phyloP scores from a whole-genome alignment of 2,797 vertebrate species.

The Sebastes baramenuke region DNA sequence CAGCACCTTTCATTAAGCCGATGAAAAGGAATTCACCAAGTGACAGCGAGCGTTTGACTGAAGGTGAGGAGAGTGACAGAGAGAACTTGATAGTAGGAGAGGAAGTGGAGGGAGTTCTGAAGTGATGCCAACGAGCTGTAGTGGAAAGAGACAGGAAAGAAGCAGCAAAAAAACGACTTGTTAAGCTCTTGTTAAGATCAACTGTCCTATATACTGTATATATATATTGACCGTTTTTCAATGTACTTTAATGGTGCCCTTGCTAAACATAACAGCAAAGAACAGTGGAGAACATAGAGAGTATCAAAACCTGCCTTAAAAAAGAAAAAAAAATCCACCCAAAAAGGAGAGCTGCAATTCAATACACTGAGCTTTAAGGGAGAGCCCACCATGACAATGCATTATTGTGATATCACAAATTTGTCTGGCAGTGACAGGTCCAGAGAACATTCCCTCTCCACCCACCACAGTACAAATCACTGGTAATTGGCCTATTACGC shows the following conservation, averaged over 20 bases:
- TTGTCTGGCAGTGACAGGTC: constrained; percentile 82
- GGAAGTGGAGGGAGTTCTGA: constrained; percentile 20
- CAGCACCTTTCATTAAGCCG: constrained; percentile 12
- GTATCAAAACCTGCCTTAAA: constrained; percentile 14
- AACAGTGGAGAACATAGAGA: background rate
- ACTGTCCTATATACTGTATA: background rate
- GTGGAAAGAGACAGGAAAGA: constrained; percentile 1
- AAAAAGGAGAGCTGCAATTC: constrained; percentile 61
- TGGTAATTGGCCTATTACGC: constrained; percentile 86
- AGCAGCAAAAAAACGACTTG: background rate
- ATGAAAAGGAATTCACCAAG: constrained; percentile 4
- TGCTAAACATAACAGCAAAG: background rate
- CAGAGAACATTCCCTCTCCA: constrained; percentile 67
- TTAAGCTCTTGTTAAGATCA: background rate
- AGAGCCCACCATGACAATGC: constrained; percentile 72
- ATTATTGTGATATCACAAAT: constrained; percentile 81
- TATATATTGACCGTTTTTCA: background rate
- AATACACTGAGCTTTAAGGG: constrained; percentile 65
- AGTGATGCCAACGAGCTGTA: constrained; percentile 14
- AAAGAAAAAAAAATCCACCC: constrained; percentile 23
- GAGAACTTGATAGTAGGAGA: constrained; percentile 37
- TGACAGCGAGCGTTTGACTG: constrained; percentile 10
- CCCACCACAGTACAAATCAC: constrained; percentile 81
- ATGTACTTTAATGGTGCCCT: background rate
- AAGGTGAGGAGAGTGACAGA: constrained; percentile 19